Conservation (phyloP, 2,888 invertebrate genomes). For the Copidosoma aretas region DNA sequence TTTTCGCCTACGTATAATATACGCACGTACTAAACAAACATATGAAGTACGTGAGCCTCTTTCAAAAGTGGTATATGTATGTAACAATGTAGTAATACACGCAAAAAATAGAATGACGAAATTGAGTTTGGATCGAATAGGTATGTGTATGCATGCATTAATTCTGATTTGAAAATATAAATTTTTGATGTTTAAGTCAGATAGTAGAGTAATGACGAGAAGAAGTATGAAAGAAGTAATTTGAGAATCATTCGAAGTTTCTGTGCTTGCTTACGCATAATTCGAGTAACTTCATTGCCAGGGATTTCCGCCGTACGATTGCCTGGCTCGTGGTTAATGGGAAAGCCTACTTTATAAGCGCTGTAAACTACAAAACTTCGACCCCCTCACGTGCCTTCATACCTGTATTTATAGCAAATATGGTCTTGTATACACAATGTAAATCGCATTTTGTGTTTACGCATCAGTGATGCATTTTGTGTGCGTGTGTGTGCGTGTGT, state of each 20-base stretch:
- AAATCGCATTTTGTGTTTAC: neutral
- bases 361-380: no score
- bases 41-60: neutral
- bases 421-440: neutral
- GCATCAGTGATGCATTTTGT: neutral
- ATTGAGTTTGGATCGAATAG: neutral
- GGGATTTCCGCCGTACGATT: no score
- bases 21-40: neutral
- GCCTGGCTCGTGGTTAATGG: neutral
- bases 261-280: neutral
- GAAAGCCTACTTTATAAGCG: neutral
- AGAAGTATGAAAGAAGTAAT: neutral
- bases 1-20: no score
- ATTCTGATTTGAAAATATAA: constrained; percentile 9
- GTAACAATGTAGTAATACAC: no score
- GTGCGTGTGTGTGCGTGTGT: neutral
- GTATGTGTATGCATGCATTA: neutral
- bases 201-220: no score
- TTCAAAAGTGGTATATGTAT: neutral
- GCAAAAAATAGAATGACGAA: no score
- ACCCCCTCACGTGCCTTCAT: neutral
- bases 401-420: neutral
- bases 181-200: constrained; percentile 3
- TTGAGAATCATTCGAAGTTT: neutral
- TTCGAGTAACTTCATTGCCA: no score